These are phyloP conservation scores for Bedellia somnulentella DNA, from an alignment of 2,888 invertebrate genomes.

Conservation along the genomic window DNA sequence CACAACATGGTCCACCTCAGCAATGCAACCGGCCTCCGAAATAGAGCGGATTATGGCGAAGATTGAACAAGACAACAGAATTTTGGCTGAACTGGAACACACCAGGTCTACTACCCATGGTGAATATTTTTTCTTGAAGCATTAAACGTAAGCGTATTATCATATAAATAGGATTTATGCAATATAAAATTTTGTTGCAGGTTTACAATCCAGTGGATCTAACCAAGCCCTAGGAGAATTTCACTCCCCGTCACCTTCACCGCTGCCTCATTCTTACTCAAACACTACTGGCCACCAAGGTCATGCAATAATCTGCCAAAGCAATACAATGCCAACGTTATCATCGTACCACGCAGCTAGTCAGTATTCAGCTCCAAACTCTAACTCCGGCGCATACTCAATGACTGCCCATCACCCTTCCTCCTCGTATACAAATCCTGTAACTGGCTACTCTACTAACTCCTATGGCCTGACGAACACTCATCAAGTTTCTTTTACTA, in stretches of 20 bases:
- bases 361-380: constrained; percentile 47
- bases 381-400: constrained; percentile 51
- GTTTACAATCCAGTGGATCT: constrained; percentile 69
- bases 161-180: neutral
- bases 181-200: constrained; percentile 30
- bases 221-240: constrained; percentile 70
- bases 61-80: constrained; percentile 88
- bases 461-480: constrained; percentile 47
- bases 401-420: constrained; percentile 55
- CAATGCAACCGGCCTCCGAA: constrained; percentile 66
- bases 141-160: no score
- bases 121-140: constrained; percentile 16
- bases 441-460: constrained; percentile 46
- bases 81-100: constrained; percentile 88
- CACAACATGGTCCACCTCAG: constrained; percentile 33
- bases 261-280: constrained; percentile 57
- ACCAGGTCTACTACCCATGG: constrained; percentile 72
- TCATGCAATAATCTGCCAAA: constrained; percentile 57
- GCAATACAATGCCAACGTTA: constrained; percentile 66
- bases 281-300: constrained; percentile 41
- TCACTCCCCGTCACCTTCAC: constrained; percentile 63
- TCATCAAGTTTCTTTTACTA: constrained; percentile 55
- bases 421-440: constrained; percentile 53
- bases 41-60: constrained; percentile 94
- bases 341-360: constrained; percentile 52